Evolutionary conservation across 2,888 invertebrate species (phyloP).

Genomic region (Tinea pellionella): DNA sequence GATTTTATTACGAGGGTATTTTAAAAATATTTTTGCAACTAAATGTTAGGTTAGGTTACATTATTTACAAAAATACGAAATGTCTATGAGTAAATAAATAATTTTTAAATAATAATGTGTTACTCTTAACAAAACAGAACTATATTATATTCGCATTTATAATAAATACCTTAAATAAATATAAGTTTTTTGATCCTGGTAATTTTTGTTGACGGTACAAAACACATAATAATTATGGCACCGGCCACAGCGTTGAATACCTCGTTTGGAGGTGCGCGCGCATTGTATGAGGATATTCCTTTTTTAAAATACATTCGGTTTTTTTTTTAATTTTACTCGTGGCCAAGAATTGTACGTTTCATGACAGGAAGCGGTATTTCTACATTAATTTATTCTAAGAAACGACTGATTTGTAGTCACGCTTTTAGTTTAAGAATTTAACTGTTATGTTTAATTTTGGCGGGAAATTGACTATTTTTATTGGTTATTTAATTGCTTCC

Average conservation of each 20-base stretch:
- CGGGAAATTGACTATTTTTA: slow-evolving; percentile 1
- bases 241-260: slow-evolving; percentile 38
- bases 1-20: too few species aligned
- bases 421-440: not conserved
- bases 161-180: too few species aligned
- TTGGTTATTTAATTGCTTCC: not conserved
- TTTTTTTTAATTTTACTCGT: slow-evolving; percentile 9
- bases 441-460: slow-evolving; percentile 3
- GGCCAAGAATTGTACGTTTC: not conserved
- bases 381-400: slow-evolving; percentile 9
- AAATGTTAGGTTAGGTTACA: too few species aligned
- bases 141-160: too few species aligned
- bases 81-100: too few species aligned
- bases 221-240: slow-evolving; percentile 46
- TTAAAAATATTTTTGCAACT: too few species aligned
- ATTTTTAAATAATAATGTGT: too few species aligned
- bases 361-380: slow-evolving; percentile 13
- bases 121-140: too few species aligned
- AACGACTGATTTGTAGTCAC: slow-evolving; percentile 4
- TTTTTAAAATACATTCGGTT: slow-evolving; percentile 13
- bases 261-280: slow-evolving; percentile 45
- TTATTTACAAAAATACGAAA: too few species aligned
- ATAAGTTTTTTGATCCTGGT: not conserved
- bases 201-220: slow-evolving; percentile 31
- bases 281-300: slow-evolving; percentile 41